Base-by-base conservation (phyloP, 2,113 vertebrate genomes). In the Zosterops borbonicus region DNA sequence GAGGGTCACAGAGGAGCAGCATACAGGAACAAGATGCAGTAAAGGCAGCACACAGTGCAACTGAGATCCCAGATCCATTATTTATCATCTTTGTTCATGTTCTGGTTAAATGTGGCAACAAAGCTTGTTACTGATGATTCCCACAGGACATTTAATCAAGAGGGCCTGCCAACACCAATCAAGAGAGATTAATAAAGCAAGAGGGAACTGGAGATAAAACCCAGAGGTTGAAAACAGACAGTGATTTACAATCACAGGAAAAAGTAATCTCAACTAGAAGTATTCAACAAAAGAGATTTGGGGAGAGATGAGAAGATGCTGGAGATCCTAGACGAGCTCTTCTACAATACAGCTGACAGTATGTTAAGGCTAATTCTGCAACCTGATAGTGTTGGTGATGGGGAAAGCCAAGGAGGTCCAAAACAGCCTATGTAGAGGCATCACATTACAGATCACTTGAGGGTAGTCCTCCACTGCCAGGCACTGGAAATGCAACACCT, bases 351-450 rank as follows among this genome's bases (percentile, higher is more conserved):
- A 95, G 93, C 84, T 87, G 93, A 88, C 58, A n/a, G 69, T 2
- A 31, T 2, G 0, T n/a, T 31, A 88, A 65, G 89, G 92, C 94
- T 39, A 93, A 8, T 42, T 69, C 60, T 88, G 96, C 90, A 95
- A 96, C 44, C 28, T 1, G 71, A 95, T 91, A 47, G 35, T n/a
- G 35, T 1, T 84, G 79, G 89, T 62, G 53, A 89, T 77, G 67
- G 86, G 91, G 92, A 52, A 97, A 95, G 92, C 93, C 92, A 95
- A 95, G 87, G 77, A 94, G 82, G 89, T 37, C 83, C 95, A 94
- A 91, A 73, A 70, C 41, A 44, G 64, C 33, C 83, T 35, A 19
- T 58, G 91, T 64, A 93, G 83, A 71, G 83, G 91, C 64, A 83
- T 88, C 86, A 53, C 5, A 4, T 96, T 95, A 95, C 92, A 80